A percentile compares a stretch with the other conserved stretches of the same genome.
Conservation (phyloP, 2,888 invertebrate genomes). For the Sabellastarte sp. region DNA sequence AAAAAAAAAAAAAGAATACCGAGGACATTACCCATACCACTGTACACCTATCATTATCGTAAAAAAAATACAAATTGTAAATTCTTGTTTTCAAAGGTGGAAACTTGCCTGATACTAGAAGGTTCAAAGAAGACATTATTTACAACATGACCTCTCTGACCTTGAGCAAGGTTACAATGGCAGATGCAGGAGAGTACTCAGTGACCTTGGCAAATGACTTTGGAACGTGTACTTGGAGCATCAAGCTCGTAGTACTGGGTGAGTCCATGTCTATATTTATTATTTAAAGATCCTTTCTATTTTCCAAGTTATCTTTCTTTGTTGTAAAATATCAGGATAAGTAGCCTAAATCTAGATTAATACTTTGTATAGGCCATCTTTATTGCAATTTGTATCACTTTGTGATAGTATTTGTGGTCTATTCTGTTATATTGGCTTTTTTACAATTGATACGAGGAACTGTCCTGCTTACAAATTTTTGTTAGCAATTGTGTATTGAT, state of each 20-base stretch:
- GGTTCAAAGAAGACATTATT: constrained; percentile 26
- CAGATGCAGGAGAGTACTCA: constrained; percentile 36
- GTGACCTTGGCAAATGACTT: constrained; percentile 77
- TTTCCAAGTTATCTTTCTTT: constrained; percentile 1
- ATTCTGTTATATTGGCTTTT: too few species aligned
- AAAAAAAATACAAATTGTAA: neutral
- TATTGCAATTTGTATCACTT: too few species aligned
- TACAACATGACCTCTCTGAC: constrained; percentile 24
- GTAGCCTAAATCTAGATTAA: neutral
- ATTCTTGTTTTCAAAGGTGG: constrained; percentile 10
- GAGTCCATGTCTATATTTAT: constrained; percentile 59
- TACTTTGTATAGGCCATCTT: too few species aligned
- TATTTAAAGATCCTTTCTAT: neutral
- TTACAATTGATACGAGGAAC: too few species aligned
- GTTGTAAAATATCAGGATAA: neutral
- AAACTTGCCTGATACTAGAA: constrained; percentile 13
- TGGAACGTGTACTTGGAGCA: constrained; percentile 64
- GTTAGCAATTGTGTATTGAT: too few species aligned
- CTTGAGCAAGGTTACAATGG: constrained; percentile 38
- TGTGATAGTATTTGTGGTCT: too few species aligned
- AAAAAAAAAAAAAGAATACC: too few species aligned
- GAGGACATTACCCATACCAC: too few species aligned
- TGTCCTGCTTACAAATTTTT: too few species aligned
- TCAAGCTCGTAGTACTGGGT: constrained; percentile 63
- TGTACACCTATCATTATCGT: too few species aligned